Evolutionary conservation across 1,140 invertebrate genomes (phyloP).

Genomic region (Hypsibius dujardini): DNA sequence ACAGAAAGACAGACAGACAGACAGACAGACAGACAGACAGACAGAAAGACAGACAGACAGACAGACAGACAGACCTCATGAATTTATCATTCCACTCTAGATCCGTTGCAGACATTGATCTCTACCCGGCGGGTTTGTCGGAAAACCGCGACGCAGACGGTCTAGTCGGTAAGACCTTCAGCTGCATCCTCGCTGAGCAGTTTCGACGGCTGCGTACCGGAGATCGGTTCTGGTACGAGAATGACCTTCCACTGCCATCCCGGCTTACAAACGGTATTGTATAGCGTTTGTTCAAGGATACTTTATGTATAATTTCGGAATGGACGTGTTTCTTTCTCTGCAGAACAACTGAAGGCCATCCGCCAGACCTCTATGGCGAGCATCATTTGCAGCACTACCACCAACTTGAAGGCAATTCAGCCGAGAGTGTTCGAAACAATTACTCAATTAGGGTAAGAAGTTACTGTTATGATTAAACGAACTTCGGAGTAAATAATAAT

Average conservation of each 20-base stretch:
- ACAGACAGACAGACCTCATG: no score
- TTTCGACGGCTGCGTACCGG: slow-evolving; percentile 58
- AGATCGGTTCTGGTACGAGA: slow-evolving; percentile 37
- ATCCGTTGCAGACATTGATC: slow-evolving; percentile 33
- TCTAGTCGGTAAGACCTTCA: slow-evolving; percentile 79
- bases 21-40: no score
- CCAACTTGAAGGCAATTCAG: not conserved
- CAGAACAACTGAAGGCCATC: not conserved
- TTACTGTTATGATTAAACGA: no score
- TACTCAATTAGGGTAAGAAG: no score
- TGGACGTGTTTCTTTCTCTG: not conserved
- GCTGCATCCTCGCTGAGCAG: slow-evolving; percentile 84
- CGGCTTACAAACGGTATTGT: not conserved
- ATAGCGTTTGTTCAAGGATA: not conserved
- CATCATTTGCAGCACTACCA: not conserved
- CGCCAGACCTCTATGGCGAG: not conserved
- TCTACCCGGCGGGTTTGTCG: slow-evolving; percentile 34
- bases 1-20: no score
- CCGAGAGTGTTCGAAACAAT: not conserved
- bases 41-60: no score
- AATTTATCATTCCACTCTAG: slow-evolving; percentile 21
- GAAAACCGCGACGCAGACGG: slow-evolving; percentile 39
- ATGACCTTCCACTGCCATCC: not conserved
- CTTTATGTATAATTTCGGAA: no score
- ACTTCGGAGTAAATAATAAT: no score